Conservation (phyloP, 2,113 vertebrate species). For the Lamprologus speciosus region DNA sequence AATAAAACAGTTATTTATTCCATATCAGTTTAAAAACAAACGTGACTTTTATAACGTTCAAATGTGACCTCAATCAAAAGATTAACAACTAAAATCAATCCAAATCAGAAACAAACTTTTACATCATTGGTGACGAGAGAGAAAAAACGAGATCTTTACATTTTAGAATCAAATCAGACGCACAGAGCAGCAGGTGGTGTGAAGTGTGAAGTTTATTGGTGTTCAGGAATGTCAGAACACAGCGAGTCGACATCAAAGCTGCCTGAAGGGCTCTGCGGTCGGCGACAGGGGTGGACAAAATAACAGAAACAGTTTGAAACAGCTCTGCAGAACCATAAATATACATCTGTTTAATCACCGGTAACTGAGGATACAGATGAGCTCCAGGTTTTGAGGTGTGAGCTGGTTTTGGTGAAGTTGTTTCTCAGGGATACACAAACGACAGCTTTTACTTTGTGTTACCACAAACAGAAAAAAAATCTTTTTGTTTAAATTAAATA, state of each 20-base stretch:
- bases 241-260: background rate
- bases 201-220: background rate
- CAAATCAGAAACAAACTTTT: background rate
- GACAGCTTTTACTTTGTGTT: background rate
- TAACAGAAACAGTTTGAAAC: background rate
- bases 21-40: accelerated
- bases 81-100: background rate
- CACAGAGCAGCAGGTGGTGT: background rate
- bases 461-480: background rate
- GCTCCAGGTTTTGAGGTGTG: background rate
- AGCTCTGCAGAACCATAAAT: background rate
- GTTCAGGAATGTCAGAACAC: background rate
- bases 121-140: background rate
- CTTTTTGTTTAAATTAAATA: background rate
- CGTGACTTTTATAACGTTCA: background rate
- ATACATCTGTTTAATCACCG: accelerated
- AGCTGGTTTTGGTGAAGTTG: accelerated
- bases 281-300: background rate
- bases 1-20: background rate
- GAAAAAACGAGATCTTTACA: background rate
- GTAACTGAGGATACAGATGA: background rate
- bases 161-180: accelerated
- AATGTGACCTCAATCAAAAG: background rate
- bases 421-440: accelerated
- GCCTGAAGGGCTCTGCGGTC: background rate